Evolutionary conservation across 2,797 vertebrate genomes (phyloP).

Genomic region (Pantherophis alleghaniensis): DNA sequence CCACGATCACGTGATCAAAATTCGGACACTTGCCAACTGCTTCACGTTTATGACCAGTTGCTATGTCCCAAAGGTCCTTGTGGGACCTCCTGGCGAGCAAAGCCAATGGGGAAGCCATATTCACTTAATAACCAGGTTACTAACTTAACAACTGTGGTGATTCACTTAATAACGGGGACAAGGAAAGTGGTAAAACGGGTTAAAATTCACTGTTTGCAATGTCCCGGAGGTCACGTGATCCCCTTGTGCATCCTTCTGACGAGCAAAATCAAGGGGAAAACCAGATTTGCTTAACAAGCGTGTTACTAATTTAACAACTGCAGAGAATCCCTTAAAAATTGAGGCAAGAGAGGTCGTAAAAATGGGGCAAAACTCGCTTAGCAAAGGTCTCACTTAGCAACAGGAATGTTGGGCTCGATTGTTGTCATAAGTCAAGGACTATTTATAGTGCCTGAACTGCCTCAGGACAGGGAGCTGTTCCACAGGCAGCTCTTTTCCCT

Average conservation of each 20-base stretch:
- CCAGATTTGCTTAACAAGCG: too few relatives aligned
- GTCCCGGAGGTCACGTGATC: too few relatives aligned
- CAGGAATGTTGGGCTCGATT: neutral
- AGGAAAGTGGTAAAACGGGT: too few relatives aligned
- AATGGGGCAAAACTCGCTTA: neutral
- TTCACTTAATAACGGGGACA: too few relatives aligned
- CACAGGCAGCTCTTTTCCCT: neutral
- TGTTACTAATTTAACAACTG: too few relatives aligned
- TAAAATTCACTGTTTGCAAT: too few relatives aligned
- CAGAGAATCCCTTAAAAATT: neutral
- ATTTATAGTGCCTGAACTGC: neutral
- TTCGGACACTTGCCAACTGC: neutral
- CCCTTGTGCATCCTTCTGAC: neutral
- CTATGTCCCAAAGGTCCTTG: neutral
- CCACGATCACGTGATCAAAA: neutral
- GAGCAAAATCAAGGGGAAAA: too few relatives aligned
- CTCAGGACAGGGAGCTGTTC: neutral
- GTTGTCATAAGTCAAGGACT: neutral
- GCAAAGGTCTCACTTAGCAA: neutral
- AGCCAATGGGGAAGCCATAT: neutral
- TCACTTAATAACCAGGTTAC: neutral
- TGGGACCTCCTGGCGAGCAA: neutral
- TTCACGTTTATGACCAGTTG: neutral
- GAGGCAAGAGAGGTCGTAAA: neutral
- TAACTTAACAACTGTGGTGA: too few relatives aligned